These are phyloP conservation scores for Rhinichthys osculus DNA, from an alignment of 2,797 vertebrate species.

Conservation along the genomic window DNA sequence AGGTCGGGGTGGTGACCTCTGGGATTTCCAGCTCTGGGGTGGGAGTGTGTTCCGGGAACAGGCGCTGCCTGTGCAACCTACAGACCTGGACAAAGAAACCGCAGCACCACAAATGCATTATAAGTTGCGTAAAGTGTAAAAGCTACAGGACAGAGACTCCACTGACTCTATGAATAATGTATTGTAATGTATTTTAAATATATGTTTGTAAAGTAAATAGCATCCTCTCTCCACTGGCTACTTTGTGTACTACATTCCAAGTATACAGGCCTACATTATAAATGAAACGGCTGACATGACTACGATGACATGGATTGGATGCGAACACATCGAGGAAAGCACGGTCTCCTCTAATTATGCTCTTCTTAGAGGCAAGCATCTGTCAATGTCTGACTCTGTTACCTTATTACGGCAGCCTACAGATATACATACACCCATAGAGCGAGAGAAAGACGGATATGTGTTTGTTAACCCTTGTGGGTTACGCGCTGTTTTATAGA, in stretches of 20 bases:
- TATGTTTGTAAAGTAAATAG: slow-evolving; percentile 55
- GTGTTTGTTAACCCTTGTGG: slow-evolving; percentile 76
- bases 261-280: slow-evolving; percentile 20
- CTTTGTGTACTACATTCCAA: slow-evolving; percentile 24
- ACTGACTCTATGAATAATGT: slow-evolving; percentile 81
- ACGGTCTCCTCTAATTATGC: slow-evolving; percentile 77
- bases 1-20: slow-evolving; percentile 75
- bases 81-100: slow-evolving; percentile 59
- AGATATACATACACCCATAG: slow-evolving; percentile 79
- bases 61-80: slow-evolving; percentile 45
- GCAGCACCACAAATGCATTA: slow-evolving; percentile 78
- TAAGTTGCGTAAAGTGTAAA: slow-evolving; percentile 77
- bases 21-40: slow-evolving; percentile 77
- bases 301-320: slow-evolving; percentile 63
- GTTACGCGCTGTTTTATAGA: slow-evolving; percentile 73
- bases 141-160: slow-evolving; percentile 69
- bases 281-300: slow-evolving; percentile 32
- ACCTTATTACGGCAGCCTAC: slow-evolving; percentile 81
- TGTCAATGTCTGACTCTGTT: slow-evolving; percentile 82
- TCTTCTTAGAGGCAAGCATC: slow-evolving; percentile 79
- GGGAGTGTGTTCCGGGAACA: slow-evolving; percentile 80
- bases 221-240: slow-evolving; percentile 8
- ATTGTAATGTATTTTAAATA: slow-evolving; percentile 83
- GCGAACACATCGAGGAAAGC: slow-evolving; percentile 68
- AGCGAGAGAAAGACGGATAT: slow-evolving; percentile 69